A percentile compares a stretch with the other conserved stretches of the same genome.
These are phyloP conservation scores for Actenoides hombroni DNA, from an alignment of 2,113 vertebrate genomes.

Conservation along the genomic window DNA sequence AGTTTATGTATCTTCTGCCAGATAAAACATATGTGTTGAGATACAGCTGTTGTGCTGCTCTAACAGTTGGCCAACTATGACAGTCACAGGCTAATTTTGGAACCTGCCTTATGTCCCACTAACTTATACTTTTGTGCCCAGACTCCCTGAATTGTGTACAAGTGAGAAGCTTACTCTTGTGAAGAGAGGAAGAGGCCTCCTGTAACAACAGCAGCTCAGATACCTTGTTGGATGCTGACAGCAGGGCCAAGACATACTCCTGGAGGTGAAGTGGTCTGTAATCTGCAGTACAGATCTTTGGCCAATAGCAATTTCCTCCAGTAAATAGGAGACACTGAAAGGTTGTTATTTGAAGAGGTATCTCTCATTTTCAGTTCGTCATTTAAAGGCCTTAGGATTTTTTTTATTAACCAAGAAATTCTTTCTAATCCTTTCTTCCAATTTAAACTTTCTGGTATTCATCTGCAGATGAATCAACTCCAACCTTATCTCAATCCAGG, in stretches of 20 bases:
- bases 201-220: not conserved
- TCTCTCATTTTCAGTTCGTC: not conserved
- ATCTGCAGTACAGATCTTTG: not conserved
- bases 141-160: fast-evolving
- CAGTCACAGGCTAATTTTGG: not conserved
- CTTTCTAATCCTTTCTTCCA: slow-evolving; percentile 12
- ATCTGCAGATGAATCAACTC: slow-evolving; percentile 3
- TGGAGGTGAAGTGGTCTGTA: not conserved
- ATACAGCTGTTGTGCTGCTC: not conserved
- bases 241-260: not conserved
- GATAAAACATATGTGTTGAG: not conserved
- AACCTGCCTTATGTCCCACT: not conserved
- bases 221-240: not conserved
- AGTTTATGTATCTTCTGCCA: not conserved
- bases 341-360: not conserved
- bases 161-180: not conserved
- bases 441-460: not conserved
- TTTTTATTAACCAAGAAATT: not conserved
- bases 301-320: not conserved
- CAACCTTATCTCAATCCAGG: not conserved
- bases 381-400: not conserved
- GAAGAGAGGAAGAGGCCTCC: not conserved
- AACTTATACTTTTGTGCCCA: fast-evolving
- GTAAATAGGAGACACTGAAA: not conserved
- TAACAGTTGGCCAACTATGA: not conserved